These are phyloP conservation scores for Steatornis caripensis DNA, from an alignment of 2,113 vertebrate species.

Conservation along the genomic window DNA sequence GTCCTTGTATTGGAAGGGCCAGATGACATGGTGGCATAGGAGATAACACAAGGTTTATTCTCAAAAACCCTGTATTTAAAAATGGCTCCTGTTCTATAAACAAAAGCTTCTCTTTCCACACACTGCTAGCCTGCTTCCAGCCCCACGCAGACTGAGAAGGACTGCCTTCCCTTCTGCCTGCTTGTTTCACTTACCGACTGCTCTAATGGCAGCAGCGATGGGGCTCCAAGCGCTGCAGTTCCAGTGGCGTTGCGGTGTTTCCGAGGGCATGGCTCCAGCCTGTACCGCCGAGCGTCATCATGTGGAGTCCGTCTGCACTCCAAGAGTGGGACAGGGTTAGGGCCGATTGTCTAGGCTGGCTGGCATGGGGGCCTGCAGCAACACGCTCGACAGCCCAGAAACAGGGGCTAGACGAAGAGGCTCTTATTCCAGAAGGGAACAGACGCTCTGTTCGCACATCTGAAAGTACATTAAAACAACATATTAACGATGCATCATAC, in stretches of 20 bases:
- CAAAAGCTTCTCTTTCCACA: background rate
- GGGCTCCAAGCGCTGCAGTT: background rate
- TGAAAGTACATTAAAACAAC: conserved; percentile 13
- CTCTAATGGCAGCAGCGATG: background rate
- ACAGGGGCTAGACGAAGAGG: conserved; percentile 73
- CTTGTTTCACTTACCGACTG: background rate
- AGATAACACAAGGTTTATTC: background rate
- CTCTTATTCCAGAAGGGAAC: background rate
- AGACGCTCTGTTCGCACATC: background rate
- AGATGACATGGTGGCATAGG: background rate
- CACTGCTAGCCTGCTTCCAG: background rate
- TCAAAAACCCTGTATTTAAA: background rate
- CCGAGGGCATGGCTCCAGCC: background rate
- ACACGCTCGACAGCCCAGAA: conserved; percentile 53
- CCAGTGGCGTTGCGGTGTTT: background rate
- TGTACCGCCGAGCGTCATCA: background rate
- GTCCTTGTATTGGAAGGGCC: background rate
- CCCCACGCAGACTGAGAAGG: background rate
- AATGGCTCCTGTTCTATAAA: background rate
- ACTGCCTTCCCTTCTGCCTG: background rate
- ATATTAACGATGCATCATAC: background rate
- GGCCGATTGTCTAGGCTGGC: background rate
- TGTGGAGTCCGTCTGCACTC: conserved; percentile 65
- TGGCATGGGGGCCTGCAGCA: background rate
- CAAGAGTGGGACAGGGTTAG: conserved; percentile 59